Base-by-base conservation (phyloP, 2,888 invertebrate species). In the Seladonia tumulorum region DNA sequence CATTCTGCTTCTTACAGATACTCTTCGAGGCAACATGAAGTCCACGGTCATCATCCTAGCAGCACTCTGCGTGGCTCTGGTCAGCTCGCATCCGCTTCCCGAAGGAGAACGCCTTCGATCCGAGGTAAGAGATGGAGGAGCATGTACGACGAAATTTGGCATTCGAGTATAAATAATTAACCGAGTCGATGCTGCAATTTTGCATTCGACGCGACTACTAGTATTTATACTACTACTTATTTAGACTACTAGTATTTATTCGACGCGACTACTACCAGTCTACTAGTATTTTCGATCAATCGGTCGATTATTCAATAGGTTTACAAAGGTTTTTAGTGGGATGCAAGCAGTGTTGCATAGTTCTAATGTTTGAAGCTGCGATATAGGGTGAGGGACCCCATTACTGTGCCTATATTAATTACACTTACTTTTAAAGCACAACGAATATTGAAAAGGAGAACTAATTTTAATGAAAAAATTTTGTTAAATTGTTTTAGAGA, bases 71-170 rank as follows among this genome's bases (percentile, higher is more conserved):
- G 87, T 93, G 85, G 91, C 93, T 71, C 89, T 93, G 86, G 94
- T 92, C 87, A 92, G 86, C 86, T 91, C 94, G 74, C 70, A 92
- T 88, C 95, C 95, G 81, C 88, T 94, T 88, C 91, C 94, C 76
- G 91, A 92, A 79, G 91, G 86, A 63, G 91, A 92, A 76, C 90
- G 90, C 47, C 92, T 95, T 74, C 91, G 90, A 71, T 95, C 95
- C 78, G 92, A 93, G 94, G 95, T 94, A 90, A 93, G 94, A 29
- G 25, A 16, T 7, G 16, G 29, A 25, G 0, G 7, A 16, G 29
- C 16, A 14, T 25, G 60, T 14, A 25, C 25, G 25, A 16, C 25
- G 25, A 25, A 53, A 53, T 10, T 53, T 53, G 22, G 10, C 53
- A 53, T 22, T 53, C 22, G 3, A 22, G 53, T n/a, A 53, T n/a